Conservation (phyloP, 2,888 invertebrate genomes). For the Nomada fucata region DNA sequence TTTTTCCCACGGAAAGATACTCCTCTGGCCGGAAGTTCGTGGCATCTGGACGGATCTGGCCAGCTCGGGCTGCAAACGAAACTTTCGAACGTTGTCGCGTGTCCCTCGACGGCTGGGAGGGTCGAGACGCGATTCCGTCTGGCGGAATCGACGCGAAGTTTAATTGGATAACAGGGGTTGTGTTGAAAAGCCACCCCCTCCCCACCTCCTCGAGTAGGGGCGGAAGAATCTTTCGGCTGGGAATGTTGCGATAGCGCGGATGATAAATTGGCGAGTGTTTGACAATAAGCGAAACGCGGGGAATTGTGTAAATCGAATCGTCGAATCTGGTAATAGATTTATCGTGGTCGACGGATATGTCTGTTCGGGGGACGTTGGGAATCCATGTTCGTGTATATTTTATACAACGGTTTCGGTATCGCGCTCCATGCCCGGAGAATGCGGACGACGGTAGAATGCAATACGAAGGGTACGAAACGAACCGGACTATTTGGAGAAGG, state of each 20-base stretch:
- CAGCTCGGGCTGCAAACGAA: not conserved
- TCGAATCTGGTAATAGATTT: too few relatives aligned
- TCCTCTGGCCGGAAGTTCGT: conserved; percentile 1
- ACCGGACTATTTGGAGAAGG: not conserved
- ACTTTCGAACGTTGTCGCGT: not conserved
- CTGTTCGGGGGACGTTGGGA: too few relatives aligned
- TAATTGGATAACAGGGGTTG: conserved; percentile 11
- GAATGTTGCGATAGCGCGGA: too few relatives aligned
- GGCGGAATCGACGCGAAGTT: not conserved
- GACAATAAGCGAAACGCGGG: too few relatives aligned
- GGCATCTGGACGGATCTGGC: too few relatives aligned
- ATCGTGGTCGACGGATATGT: too few relatives aligned
- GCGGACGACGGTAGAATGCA: not conserved
- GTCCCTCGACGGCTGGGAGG: not conserved
- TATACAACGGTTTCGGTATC: too few relatives aligned
- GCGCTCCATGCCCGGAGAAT: not conserved
- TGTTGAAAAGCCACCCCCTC: not conserved
- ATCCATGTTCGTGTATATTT: too few relatives aligned
- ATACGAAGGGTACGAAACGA: not conserved
- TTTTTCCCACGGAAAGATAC: not conserved
- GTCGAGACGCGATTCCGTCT: not conserved
- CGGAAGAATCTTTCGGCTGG: not conserved
- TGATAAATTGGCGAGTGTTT: too few relatives aligned
- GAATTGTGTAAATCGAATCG: too few relatives aligned
- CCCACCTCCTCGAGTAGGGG: too few relatives aligned